Evolutionary conservation across 2,113 vertebrate species (phyloP).

Genomic region (Guaruba guarouba): DNA sequence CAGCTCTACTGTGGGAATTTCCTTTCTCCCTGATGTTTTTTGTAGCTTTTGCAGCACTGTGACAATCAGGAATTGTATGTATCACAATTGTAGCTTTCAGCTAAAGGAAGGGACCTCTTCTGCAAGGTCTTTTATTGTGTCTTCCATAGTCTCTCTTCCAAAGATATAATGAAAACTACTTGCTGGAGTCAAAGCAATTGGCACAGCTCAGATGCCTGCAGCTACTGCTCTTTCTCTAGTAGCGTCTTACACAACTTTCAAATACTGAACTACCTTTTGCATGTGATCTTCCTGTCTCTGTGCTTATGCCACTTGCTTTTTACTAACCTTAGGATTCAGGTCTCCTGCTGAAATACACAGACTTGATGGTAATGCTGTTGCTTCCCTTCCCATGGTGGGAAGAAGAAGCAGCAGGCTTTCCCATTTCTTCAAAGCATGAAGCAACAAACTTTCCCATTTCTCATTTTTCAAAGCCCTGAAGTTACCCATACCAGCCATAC

Average conservation of each 20-base stretch:
- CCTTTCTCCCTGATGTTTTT: not conserved
- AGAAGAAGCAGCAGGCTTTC: not conserved
- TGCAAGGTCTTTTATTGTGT: not conserved
- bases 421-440: not conserved
- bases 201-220: not conserved
- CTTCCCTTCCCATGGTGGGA: not conserved
- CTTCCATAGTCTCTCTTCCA: not conserved
- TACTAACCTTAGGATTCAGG: not conserved
- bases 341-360: not conserved
- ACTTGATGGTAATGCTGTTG: not conserved
- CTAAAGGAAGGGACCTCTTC: constrained; percentile 5
- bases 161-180: not conserved
- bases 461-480: not conserved
- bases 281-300: not conserved
- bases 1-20: constrained; percentile 33
- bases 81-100: constrained; percentile 17
- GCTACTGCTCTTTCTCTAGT: not conserved
- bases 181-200: not conserved
- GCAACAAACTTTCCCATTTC: not conserved
- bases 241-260: not conserved
- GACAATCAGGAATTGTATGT: not conserved
- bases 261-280: not conserved
- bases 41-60: not conserved
- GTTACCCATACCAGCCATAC: not conserved
- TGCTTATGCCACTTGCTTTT: not conserved